A percentile compares a stretch with the other conserved stretches of the same genome.
Evolutionary conservation across 2,797 vertebrate species (phyloP).

Genomic region (Schizothorax lantsangensis): DNA sequence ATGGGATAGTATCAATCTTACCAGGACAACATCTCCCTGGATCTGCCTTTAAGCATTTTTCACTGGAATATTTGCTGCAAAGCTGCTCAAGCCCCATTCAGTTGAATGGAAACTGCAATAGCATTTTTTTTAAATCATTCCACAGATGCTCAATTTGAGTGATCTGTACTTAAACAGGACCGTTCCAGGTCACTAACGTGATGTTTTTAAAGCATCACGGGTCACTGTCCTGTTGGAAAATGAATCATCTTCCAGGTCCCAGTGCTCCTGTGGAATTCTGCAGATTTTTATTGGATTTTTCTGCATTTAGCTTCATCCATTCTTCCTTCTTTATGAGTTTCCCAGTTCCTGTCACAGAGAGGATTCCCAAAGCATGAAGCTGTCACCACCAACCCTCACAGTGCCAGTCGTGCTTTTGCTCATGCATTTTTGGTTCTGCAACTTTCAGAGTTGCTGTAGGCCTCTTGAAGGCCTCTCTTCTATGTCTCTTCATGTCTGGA

Average conservation of each 20-base stretch:
- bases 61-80: neutral
- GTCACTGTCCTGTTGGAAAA: slow-evolving; percentile 23
- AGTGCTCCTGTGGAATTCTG: slow-evolving; percentile 14
- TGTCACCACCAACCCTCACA: neutral
- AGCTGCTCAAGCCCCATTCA: neutral
- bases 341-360: slow-evolving; percentile 11
- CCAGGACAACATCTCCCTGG: neutral
- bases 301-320: neutral
- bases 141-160: slow-evolving; percentile 6
- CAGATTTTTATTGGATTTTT: slow-evolving; percentile 1
- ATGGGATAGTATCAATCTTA: neutral
- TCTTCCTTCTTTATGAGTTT: slow-evolving; percentile 9
- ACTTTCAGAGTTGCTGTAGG: neutral
- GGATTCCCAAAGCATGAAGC: slow-evolving; percentile 16
- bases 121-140: neutral
- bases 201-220: slow-evolving; percentile 7
- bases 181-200: neutral
- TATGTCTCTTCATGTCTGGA: neutral
- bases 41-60: neutral
- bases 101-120: neutral
- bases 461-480: neutral
- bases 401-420: neutral
- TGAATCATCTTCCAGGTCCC: neutral
- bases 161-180: neutral
- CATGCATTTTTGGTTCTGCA: neutral